phyloP scores from a whole-genome alignment of 2,113 vertebrate genomes.

The Carollia perspicillata region DNA sequence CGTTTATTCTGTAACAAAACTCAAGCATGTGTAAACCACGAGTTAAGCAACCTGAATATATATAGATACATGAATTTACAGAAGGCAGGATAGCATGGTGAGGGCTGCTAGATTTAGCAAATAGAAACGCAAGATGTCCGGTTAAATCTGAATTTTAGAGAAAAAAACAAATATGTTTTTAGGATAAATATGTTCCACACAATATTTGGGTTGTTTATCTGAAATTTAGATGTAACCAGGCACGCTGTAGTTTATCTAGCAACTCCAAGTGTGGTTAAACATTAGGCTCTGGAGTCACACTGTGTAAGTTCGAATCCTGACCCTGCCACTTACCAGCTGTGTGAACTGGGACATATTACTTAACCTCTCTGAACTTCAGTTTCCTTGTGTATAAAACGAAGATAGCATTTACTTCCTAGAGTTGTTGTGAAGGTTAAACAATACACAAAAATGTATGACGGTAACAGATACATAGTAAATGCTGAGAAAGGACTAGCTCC shows the following conservation, averaged over 20 bases:
- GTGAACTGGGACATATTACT: not conserved
- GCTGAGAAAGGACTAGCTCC: not conserved
- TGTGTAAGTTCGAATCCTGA: slow-evolving; percentile 12
- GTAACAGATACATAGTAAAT: not conserved
- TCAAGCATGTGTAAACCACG: not conserved
- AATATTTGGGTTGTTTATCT: slow-evolving; percentile 34
- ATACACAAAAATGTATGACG: not conserved
- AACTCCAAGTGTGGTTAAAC: not conserved
- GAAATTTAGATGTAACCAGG: not conserved
- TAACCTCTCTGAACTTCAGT: not conserved
- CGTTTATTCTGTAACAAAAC: slow-evolving; percentile 12
- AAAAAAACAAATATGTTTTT: slow-evolving; percentile 50
- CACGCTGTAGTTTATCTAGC: not conserved
- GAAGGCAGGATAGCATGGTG: not conserved
- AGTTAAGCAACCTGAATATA: not conserved
- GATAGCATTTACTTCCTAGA: not conserved
- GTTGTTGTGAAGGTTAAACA: slow-evolving; percentile 29
- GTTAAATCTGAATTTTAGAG: slow-evolving; percentile 45
- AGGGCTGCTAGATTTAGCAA: slow-evolving; percentile 40
- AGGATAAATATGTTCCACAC: slow-evolving; percentile 9
- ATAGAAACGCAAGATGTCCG: not conserved
- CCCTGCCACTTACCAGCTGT: not conserved
- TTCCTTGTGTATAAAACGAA: not conserved
- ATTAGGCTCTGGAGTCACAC: not conserved
- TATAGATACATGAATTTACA: not conserved